Evolutionary conservation across 2,888 invertebrate species (phyloP), one percentile per base, ranked within the genome.

Genomic region (Ophraella communa): DNA sequence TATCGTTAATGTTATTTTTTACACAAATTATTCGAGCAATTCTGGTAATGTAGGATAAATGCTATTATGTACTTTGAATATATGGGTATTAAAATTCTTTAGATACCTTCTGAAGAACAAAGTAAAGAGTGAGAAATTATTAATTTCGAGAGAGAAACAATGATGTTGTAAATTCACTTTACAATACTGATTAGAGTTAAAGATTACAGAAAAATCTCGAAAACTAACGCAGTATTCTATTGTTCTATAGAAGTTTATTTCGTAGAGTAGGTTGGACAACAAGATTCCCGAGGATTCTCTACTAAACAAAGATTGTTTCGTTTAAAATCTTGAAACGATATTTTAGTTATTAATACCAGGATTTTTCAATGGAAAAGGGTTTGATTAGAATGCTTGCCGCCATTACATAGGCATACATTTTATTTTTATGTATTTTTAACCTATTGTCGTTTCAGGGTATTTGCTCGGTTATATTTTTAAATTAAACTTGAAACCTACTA

Each of bases 121-220:
- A 27, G 10, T 10, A 35, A 53, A 60, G 61, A 63, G 53, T 65
- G 63, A 69, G 58, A 66, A 68, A 70, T 70, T 66, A 70, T 68
- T 65, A 70, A 70, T 68, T 66, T 68, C 67, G 58, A 63, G 52
- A 57, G 62, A 55, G 63, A 66, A 70, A 70, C 70, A 70, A 70
- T 70, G 67, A 65, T 63, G 68, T 69, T 69, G 66, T 70, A 70
- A 70, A 70, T 69, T 67, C 64, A 58, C 55, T 65, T 66, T 63
- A 71, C 71, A 71, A 69, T 71, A 69, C 69, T 67, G 71, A 71
- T 71, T 71, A 68, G 66, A 68, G 63, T 60, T 57, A 59, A 64
- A 69, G 71, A 71, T 71, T 71, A 67, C 62, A 62, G 67, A 69
- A 68, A 71, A 71, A 71, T 65, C 54, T 61, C 62, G 49, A 65